phyloP scores from a whole-genome alignment of 2,797 vertebrate species.

The Eulemur rubriventer region DNA sequence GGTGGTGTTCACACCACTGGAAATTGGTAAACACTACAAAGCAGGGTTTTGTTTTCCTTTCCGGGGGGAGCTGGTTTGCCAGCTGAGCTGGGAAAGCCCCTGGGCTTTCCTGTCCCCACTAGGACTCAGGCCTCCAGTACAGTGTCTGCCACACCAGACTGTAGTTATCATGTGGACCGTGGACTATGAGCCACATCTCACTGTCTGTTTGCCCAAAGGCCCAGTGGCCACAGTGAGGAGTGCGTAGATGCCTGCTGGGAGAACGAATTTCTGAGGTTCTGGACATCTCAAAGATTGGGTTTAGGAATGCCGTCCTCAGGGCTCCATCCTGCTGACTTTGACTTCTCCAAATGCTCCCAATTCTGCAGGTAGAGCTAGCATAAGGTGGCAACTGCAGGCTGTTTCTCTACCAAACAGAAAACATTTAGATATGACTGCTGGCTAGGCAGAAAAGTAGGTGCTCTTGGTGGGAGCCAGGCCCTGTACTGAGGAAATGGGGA shows the following conservation, averaged over 20 bases:
- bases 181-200: fast-evolving
- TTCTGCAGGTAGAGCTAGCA: not conserved
- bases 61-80: not conserved
- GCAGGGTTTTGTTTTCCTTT: not conserved
- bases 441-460: not conserved
- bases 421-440: not conserved
- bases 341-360: not conserved
- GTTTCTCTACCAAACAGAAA: not conserved
- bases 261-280: not conserved
- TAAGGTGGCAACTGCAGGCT: not conserved
- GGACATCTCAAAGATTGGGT: not conserved
- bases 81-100: fast-evolving
- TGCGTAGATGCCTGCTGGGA: not conserved
- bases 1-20: not conserved
- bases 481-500: fast-evolving
- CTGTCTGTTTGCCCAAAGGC: not conserved
- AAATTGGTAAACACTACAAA: not conserved
- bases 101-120: not conserved
- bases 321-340: not conserved
- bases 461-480: not conserved
- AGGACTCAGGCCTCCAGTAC: not conserved
- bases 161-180: not conserved
- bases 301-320: not conserved
- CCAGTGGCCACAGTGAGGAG: not conserved
- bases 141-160: too few species aligned